These are phyloP conservation scores for Bombus waltoni DNA, from an alignment of 1,140 invertebrate species.

Conservation along the genomic window DNA sequence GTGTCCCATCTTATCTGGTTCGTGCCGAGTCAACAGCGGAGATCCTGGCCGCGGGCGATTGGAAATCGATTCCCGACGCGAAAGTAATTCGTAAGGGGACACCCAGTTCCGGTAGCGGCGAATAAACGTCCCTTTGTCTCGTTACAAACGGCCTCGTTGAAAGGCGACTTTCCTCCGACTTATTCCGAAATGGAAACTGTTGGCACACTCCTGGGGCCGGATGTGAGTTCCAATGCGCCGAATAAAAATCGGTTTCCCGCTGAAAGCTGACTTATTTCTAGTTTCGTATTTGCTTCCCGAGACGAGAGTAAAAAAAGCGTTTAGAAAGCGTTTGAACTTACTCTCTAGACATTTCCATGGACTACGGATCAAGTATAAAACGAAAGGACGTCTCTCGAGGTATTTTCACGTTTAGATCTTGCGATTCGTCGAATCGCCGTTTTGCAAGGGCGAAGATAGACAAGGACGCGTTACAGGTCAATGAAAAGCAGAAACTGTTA, in stretches of 20 bases:
- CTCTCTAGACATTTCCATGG: too few species aligned
- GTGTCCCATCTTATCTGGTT: conserved; percentile 37
- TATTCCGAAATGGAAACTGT: conserved; percentile 27
- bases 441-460: not conserved
- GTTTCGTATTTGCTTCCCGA: not conserved
- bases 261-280: not conserved
- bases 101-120: conserved; percentile 22
- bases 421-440: not conserved
- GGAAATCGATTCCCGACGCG: conserved; percentile 65
- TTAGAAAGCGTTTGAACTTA: not conserved
- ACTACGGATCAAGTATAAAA: too few species aligned
- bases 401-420: not conserved
- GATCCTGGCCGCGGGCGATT: conserved; percentile 59
- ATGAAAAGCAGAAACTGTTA: too few species aligned
- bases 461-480: not conserved
- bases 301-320: not conserved
- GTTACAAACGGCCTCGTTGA: conserved; percentile 30
- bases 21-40: conserved; percentile 41
- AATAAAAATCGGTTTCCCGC: not conserved
- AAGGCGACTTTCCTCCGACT: conserved; percentile 17
- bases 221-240: conserved; percentile 16
- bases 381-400: not conserved
- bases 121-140: conserved; percentile 50
- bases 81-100: conserved; percentile 53
- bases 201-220: conserved; percentile 8